Base-by-base conservation (phyloP, 2,888 invertebrate species). In the Drosophila cognata region DNA sequence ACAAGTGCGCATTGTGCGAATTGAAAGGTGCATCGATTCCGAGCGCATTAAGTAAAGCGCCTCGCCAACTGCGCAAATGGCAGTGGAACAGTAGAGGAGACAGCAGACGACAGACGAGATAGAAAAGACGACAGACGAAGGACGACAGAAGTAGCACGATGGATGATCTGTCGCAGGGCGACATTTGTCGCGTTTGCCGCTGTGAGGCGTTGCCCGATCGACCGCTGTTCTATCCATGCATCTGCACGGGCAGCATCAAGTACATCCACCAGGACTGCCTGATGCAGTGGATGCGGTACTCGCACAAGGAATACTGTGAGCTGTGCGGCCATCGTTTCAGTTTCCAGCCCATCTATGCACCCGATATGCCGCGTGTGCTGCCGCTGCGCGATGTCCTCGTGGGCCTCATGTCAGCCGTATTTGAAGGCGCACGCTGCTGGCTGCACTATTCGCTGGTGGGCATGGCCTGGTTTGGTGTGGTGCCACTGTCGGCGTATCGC, bases 261-360 rank as follows among this genome's bases (percentile, higher is more conserved):
- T 99, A 97, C 95, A 99, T 99, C 72, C 99, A 99, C 94, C 99
- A 99, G 93, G 99, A 99, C 92, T 99, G 99, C 94, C 94, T 99
- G 76, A 96, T 99, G 89, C 99, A 99, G 94, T 99, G 99, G 99
- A 97, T 99, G 96, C 96, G 99, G 79, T 99, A 99, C 93, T 99
- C 99, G 75, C 96, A 98, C 84, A 99, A 99, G 94, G 99, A 99
- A 93, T 99, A 98, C 92, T 99, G 99, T 94, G 99, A 99, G 93
- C 94, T 99, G 79, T 99, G 99, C 93, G 98, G 99, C 74, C 98
- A 99, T 94, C 96, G 98, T 72, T 99, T 99, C 94, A 98, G 98
- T 5, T 99, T 99, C 92, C 98, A 98, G 91, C 99, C 99, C 35
- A 99, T 99, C 88, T 99, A 99, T 94, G 98, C 99, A n/a, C 98